A percentile compares a stretch with the other conserved stretches of the same genome.
Evolutionary conservation across 2,797 vertebrate species (phyloP).

Genomic region (Lates japonicus): DNA sequence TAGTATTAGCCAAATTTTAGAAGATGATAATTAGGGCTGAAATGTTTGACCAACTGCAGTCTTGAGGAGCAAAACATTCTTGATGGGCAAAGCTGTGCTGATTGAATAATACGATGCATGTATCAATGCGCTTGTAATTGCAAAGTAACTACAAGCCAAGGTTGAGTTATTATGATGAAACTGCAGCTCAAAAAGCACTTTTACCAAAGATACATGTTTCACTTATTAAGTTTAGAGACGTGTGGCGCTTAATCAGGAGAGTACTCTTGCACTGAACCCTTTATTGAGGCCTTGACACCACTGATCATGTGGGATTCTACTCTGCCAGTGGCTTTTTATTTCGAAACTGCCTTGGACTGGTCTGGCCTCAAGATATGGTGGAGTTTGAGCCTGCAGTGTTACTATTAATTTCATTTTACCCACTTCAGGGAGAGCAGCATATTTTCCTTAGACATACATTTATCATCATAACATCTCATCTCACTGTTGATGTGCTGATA

Average conservation of each 20-base stretch:
- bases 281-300: neutral
- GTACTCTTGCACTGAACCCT: neutral
- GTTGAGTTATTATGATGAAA: neutral
- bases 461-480: neutral
- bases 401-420: neutral
- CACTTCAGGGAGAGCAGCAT: neutral
- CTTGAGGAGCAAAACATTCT: slow-evolving; percentile 12
- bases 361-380: neutral
- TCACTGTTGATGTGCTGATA: neutral
- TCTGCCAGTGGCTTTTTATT: neutral
- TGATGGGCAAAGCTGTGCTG: neutral
- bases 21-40: slow-evolving; percentile 5
- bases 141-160: neutral
- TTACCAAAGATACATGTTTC: neutral
- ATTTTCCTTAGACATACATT: neutral
- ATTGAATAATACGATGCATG: neutral
- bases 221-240: neutral
- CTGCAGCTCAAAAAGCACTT: neutral
- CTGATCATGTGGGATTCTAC: neutral
- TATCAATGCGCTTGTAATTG: slow-evolving; percentile 8
- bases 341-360: neutral
- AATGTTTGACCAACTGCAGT: slow-evolving; percentile 25
- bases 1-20: neutral
- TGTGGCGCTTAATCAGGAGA: neutral
- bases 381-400: too few species aligned